These are phyloP conservation scores for silkworm (Bombyx mori) DNA, from an alignment of 1,140 invertebrate species.

Conservation along the genomic window ASM3026992v2 NC_085116.1:7181001-7181500, in stretches of 20 bases:
- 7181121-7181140: slow-evolving; percentile 40
- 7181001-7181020: too few relatives aligned
- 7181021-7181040: neutral
- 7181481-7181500: too few relatives aligned
- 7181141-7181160: slow-evolving; percentile 95
- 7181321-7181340: neutral
- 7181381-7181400: too few relatives aligned
- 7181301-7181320: neutral
- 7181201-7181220: neutral
- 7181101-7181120: slow-evolving; percentile 91
- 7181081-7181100: slow-evolving; percentile 74
- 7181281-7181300: too few relatives aligned
- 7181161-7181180: slow-evolving; percentile 99
- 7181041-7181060: slow-evolving; percentile 1
- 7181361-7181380: too few relatives aligned
- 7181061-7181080: slow-evolving; percentile 72
- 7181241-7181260: neutral
- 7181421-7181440: too few relatives aligned
- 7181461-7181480: too few relatives aligned
- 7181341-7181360: too few relatives aligned
- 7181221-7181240: slow-evolving; percentile 1
- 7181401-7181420: too few relatives aligned
- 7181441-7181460: too few relatives aligned
- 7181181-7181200: slow-evolving; percentile 75
- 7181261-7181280: neutral